Evolutionary conservation across 2,888 invertebrate genomes (phyloP), one percentile per base, ranked within the genome.

Genomic region (Aphodius sticticus): DNA sequence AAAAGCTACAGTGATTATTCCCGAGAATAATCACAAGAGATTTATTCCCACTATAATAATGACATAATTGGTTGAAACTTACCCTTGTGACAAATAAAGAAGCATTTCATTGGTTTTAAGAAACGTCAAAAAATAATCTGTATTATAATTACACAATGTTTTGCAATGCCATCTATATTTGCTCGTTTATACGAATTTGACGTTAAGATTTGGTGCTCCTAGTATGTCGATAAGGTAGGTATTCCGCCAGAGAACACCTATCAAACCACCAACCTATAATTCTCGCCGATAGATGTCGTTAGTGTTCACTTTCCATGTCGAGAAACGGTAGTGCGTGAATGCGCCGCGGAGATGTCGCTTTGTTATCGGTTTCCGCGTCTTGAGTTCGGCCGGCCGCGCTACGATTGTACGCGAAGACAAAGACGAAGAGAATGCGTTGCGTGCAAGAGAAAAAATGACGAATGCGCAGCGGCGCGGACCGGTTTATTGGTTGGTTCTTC

Each of bases 401-500:
- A 83, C 83, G 81, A 83, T 83, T 83, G 84, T 82, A 76, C 78
- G 76, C 81, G 81, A 84, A 85, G 85, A 86, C 84, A 86, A 86
- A 87, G 87, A 87, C 83, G 83, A 82, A 80, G 72, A 79, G 80
- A 86, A 83, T 82, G 83, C 82, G 83, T 84, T 82, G 83, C 84
- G 84, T 83, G 83, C 81, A 83, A 83, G 83, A 82, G 85, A 86
- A 88, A 87, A 87, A 87, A 87, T 87, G 87, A 87, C 86, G 85
- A 87, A 87, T 86, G 86, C 86, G 85, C 86, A 85, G 82, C 81
- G 82, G 82, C 84, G 82, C 84, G 85, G 87, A 87, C 87, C 87
- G 87, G 87, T 87, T 87, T 87, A 87, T 87, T 87, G 86, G 86
- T 87, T 84, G 85, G 85, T 87, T 87, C 86, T 86, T 87, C 86